Percentiles rank a stretch among this genome's conserved stretches.
Evolutionary conservation across 2,113 vertebrate genomes (phyloP).

Genomic region (Chroicocephalus ridibundus): DNA sequence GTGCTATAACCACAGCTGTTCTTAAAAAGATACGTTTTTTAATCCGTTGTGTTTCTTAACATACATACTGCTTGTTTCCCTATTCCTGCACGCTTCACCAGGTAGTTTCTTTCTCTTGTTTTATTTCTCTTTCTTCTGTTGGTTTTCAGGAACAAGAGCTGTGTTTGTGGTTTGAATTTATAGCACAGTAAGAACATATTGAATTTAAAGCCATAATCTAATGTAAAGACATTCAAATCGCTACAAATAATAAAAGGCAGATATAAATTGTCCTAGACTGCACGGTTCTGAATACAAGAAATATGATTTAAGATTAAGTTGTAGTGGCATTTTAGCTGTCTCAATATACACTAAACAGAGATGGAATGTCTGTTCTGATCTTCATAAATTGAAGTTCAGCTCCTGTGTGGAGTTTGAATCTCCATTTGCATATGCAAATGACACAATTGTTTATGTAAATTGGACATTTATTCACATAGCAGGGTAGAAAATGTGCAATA

Average conservation of each 20-base stretch:
- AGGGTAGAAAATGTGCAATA: neutral
- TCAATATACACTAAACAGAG: neutral
- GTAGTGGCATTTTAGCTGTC: neutral
- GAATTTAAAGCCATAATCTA: constrained; percentile 22
- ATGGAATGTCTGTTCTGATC: neutral
- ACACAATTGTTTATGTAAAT: neutral
- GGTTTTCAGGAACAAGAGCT: neutral
- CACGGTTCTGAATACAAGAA: neutral
- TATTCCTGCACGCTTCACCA: neutral
- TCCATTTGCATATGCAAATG: neutral
- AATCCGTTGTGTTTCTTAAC: neutral
- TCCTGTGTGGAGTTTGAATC: neutral
- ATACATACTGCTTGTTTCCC: neutral
- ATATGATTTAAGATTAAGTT: neutral
- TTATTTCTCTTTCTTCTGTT: neutral
- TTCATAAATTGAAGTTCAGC: constrained; percentile 6
- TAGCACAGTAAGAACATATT: neutral
- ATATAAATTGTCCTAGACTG: neutral
- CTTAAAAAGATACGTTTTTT: neutral
- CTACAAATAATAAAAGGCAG: neutral
- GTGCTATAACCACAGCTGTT: neutral
- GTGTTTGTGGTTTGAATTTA: neutral
- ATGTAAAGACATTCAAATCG: neutral
- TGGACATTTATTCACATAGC: neutral
- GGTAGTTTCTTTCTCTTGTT: neutral